phyloP scores from a whole-genome alignment of 2,113 vertebrate species.

The Phodopus roborovskii region DNA sequence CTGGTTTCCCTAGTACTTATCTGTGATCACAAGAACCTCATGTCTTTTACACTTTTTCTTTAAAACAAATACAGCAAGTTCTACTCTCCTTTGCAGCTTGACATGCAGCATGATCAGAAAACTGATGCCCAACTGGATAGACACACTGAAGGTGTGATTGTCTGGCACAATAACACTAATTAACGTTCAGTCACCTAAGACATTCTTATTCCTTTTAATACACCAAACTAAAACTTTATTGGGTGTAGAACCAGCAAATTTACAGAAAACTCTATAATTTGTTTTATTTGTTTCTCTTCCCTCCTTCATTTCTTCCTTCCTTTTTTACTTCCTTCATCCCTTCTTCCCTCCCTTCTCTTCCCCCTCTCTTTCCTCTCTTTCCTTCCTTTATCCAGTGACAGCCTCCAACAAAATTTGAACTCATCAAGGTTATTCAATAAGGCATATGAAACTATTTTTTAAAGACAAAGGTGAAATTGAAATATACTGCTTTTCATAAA shows the following conservation, averaged over 20 bases:
- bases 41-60: not conserved
- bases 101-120: not conserved
- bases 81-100: not conserved
- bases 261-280: not conserved
- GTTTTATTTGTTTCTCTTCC: not conserved
- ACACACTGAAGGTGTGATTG: not conserved
- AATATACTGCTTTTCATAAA: conserved; percentile 71
- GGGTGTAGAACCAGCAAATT: not conserved
- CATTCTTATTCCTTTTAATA: not conserved
- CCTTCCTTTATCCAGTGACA: not conserved
- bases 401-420: not conserved
- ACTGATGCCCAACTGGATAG: not conserved
- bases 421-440: not conserved
- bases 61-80: not conserved
- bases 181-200: not conserved
- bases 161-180: not conserved
- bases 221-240: not conserved
- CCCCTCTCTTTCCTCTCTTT: not conserved
- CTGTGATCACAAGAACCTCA: too few species aligned
- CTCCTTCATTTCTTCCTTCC: not conserved
- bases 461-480: conserved; percentile 63
- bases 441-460: not conserved
- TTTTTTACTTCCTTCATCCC: too few species aligned
- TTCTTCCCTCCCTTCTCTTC: not conserved
- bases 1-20: not conserved